A percentile compares a stretch with the other conserved stretches of the same genome.
Conservation (phyloP, 2,797 vertebrate species). For the Fringilla coelebs region DNA sequence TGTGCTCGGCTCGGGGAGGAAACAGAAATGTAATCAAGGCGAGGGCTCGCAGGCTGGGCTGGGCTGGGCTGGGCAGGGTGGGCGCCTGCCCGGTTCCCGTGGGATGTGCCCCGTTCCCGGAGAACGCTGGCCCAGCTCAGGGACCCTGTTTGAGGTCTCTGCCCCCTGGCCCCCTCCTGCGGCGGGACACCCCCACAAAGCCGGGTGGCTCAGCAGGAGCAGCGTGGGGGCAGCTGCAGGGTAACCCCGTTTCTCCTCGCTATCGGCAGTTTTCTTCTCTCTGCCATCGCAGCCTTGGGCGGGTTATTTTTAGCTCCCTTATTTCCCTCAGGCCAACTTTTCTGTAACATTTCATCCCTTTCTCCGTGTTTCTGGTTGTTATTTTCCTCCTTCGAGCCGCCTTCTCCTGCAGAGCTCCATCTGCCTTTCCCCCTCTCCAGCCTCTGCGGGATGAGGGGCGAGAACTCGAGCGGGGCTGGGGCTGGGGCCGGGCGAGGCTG, state of each 20-base stretch:
- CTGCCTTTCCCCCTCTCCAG: not conserved
- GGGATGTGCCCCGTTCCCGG: not conserved
- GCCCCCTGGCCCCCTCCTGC: fast-evolving
- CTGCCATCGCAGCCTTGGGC: not conserved
- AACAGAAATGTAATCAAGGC: not conserved
- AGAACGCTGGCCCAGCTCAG: fast-evolving
- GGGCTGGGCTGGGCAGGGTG: not conserved
- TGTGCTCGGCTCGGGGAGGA: not conserved
- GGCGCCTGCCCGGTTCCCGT: not conserved
- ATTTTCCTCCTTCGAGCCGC: slow-evolving; percentile 11
- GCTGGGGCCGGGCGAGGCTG: not conserved
- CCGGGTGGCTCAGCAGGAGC: not conserved
- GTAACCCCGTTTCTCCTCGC: not conserved
- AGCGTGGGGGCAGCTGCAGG: not conserved
- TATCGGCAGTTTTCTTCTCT: not conserved
- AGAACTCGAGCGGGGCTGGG: not conserved
- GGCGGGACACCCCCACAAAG: not conserved
- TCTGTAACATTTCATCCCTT: slow-evolving; percentile 39
- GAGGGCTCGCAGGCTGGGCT: not conserved
- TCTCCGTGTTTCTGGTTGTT: slow-evolving; percentile 26
- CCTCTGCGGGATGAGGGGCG: not conserved
- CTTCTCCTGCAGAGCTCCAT: not conserved
- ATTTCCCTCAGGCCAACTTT: slow-evolving; percentile 55
- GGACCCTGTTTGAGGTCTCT: fast-evolving
- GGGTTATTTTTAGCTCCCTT: slow-evolving; percentile 27